These are phyloP conservation scores for Himantopus leucocephalus DNA, from an alignment of 2,113 vertebrate genomes.

Conservation along the genomic window DNA sequence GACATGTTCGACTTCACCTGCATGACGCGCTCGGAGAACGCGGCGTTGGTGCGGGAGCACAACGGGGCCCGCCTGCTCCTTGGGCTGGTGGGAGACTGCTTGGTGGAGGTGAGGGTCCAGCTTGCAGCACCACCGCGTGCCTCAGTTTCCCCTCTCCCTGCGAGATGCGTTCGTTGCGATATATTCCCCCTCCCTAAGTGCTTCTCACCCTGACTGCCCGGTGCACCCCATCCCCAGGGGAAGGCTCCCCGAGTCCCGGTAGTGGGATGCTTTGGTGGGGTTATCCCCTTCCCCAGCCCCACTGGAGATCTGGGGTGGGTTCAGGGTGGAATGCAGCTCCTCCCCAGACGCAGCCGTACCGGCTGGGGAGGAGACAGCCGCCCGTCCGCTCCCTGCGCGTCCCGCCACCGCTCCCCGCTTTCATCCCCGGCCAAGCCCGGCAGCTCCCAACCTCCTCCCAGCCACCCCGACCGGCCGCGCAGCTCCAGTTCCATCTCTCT, in stretches of 20 bases:
- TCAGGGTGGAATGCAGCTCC: background rate
- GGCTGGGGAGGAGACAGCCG: no score
- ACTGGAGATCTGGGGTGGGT: background rate
- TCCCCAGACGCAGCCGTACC: background rate
- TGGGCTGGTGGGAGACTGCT: slow-evolving; percentile 89
- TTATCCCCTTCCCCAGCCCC: background rate
- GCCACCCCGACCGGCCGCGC: background rate
- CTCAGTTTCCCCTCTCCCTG: background rate
- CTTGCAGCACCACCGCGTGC: background rate
- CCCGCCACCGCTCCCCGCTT: background rate
- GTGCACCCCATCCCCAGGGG: background rate
- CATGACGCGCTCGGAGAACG: slow-evolving; percentile 86
- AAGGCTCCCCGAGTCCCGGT: background rate
- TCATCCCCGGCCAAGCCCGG: slow-evolving; percentile 8
- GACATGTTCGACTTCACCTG: slow-evolving; percentile 91
- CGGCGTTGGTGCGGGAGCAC: slow-evolving; percentile 82
- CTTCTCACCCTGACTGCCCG: background rate
- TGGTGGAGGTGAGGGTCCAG: slow-evolving; percentile 86
- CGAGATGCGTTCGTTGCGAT: fast-evolving
- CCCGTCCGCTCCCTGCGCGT: background rate
- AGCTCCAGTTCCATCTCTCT: background rate
- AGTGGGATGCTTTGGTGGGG: background rate
- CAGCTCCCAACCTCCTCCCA: slow-evolving; percentile 27
- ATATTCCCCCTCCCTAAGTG: background rate
- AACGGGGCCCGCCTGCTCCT: slow-evolving; percentile 75